A percentile compares a stretch with the other conserved stretches of the same genome.
Conservation (phyloP, 2,113 vertebrate species). For the Antennarius striatus region DNA sequence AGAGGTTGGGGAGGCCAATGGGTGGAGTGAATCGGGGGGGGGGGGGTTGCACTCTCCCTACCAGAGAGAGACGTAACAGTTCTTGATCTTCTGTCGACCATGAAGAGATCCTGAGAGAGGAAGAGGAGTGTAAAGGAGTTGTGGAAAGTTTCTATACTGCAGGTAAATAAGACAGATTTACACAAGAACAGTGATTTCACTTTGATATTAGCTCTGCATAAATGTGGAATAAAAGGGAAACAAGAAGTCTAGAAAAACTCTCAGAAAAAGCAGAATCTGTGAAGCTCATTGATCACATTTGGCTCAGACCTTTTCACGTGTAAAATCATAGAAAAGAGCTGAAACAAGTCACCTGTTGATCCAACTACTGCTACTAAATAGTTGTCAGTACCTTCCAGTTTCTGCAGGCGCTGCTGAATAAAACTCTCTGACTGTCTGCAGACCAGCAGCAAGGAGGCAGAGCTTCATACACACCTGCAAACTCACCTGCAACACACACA, state of each 20-base stretch:
- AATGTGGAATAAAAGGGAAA: no score
- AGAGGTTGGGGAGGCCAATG: constrained; percentile 9
- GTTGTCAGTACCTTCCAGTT: constrained; percentile 75
- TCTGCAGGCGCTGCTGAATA: constrained; percentile 79
- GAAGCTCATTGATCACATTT: neutral
- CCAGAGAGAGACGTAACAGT: constrained; percentile 70
- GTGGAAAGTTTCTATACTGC: no score
- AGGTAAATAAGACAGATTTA: no score
- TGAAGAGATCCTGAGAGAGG: constrained; percentile 67
- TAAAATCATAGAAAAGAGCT: neutral
- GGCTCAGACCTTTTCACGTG: no score
- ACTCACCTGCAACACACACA: constrained; percentile 62
- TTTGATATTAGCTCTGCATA: no score
- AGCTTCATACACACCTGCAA: constrained; percentile 79
- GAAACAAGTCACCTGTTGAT: neutral
- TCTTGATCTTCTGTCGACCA: constrained; percentile 70
- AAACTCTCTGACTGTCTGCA: constrained; percentile 76
- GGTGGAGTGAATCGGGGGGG: constrained; percentile 22
- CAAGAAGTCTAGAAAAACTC: no score
- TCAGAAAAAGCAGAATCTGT: neutral
- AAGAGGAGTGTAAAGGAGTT: neutral
- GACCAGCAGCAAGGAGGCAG: constrained; percentile 81
- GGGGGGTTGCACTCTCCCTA: constrained; percentile 65
- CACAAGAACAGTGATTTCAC: no score
- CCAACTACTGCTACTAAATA: neutral